phyloP scores from a whole-genome alignment of 2,113 vertebrate species.

The Catharus bicknelli region DNA sequence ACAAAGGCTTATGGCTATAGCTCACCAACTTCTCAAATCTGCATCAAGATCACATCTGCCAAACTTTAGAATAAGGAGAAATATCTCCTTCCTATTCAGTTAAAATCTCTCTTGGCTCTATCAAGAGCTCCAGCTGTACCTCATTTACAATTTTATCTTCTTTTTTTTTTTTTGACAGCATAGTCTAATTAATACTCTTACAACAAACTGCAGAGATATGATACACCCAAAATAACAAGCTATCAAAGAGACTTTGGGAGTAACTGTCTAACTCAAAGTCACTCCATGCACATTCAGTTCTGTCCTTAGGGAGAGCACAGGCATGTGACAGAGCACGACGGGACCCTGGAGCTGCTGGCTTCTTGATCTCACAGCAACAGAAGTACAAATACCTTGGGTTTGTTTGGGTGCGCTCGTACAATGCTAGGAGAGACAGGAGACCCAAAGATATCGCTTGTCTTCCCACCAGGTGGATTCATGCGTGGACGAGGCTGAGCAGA shows the following conservation, averaged over 20 bases:
- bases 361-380: background rate
- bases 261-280: background rate
- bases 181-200: background rate
- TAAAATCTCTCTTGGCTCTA: background rate
- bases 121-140: background rate
- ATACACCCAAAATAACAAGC: background rate
- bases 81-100: background rate
- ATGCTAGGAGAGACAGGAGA: slow-evolving; percentile 63
- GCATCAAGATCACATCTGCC: background rate
- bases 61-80: background rate
- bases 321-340: background rate
- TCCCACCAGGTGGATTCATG: slow-evolving; percentile 78
- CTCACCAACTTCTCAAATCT: background rate
- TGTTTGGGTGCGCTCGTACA: slow-evolving; percentile 85
- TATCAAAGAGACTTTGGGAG: background rate
- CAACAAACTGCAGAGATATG: background rate
- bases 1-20: background rate
- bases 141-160: background rate
- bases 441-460: slow-evolving; percentile 84
- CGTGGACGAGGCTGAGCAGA: slow-evolving; percentile 73
- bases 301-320: background rate
- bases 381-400: slow-evolving; percentile 85
- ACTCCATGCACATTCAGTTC: background rate
- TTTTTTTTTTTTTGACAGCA: background rate
- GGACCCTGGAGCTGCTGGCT: background rate